Evolutionary conservation across 2,797 vertebrate species (phyloP), one percentile per base, ranked within the genome.

Genomic region (Denticeps clupeoides): DNA sequence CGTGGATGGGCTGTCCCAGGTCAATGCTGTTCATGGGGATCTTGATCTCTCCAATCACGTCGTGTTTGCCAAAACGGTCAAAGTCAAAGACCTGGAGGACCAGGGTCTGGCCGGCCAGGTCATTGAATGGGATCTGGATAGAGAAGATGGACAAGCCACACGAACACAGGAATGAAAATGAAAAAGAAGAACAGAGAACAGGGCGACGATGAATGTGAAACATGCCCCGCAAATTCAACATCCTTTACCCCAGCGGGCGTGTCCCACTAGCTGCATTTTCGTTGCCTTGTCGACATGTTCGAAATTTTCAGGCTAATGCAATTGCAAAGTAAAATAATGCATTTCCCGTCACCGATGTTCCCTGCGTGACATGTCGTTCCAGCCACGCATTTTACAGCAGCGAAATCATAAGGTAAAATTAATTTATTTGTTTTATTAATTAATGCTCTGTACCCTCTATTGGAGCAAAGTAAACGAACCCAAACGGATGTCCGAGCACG

Each of bases 1-100:
- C 86, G 0, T 88, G 80, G 31, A 87, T 80, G 1, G 85, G 82
- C 50, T 86, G 86, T 3, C 45, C 86, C 16, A 88, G 69, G 42
- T 89, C 87, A 15, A 89, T 66, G 0, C 58, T 72, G 75, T 85
- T 90, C 90, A 93, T 92, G 25, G 86, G 56, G 28, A 92, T 82
- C 51, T 86, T 84, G 51, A 89, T 82, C 62, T 92, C 83, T 0
- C 90, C 90, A 0, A 93, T 93, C 51, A 83, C 73, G 4, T 93
- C 90, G 0, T 93, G 89, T 60, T 90, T 90, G 19, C 89, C 90
- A 46, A 93, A 93, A 16, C 90, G 87, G 53, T 93, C 90, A 56
- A 92, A 93, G 68, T 93, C 90, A 41, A 87, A 93, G 27, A 90
- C 88, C 2, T 88, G 81, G 66, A 93, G 71, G 51, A 91, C 84